phyloP scores from a whole-genome alignment of 2,113 vertebrate species.

The Ictalurus furcatus region DNA sequence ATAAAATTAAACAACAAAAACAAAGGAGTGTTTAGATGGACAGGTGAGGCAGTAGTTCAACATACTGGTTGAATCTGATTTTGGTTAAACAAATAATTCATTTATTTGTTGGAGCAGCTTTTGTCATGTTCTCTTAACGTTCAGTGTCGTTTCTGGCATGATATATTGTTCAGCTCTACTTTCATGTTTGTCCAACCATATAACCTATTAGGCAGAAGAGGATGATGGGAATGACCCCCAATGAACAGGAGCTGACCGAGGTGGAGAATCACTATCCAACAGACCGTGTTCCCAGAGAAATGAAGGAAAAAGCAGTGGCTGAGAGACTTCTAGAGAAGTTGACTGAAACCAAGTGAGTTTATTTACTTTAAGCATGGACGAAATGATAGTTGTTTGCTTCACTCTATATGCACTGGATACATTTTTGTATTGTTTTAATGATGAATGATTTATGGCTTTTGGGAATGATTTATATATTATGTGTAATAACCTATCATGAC shows the following conservation, averaged over 20 bases:
- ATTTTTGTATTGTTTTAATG: background rate
- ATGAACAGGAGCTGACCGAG: slow-evolving; percentile 77
- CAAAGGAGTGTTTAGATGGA: background rate
- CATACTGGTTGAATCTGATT: background rate
- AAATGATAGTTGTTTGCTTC: background rate
- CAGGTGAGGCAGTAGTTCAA: background rate
- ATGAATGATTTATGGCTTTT: background rate
- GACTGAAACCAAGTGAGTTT: slow-evolving; percentile 83
- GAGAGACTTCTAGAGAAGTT: slow-evolving; percentile 80
- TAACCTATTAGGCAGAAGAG: slow-evolving; percentile 77
- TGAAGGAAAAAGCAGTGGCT: slow-evolving; percentile 83
- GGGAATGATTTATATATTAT: background rate
- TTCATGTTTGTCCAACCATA: background rate
- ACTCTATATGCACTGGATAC: background rate
- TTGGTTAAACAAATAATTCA: background rate
- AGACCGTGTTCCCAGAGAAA: slow-evolving; percentile 76
- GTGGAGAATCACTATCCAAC: slow-evolving; percentile 80
- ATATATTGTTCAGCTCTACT: background rate
- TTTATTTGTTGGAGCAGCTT: background rate
- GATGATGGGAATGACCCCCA: slow-evolving; percentile 90
- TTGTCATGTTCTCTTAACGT: background rate
- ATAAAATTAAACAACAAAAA: background rate
- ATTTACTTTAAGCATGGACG: background rate
- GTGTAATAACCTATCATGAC: background rate
- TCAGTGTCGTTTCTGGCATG: too few species aligned